A percentile compares a stretch with the other conserved stretches of the same genome.
Conservation (phyloP, 2,113 vertebrate genomes). For the Eurystomus gularis region DNA sequence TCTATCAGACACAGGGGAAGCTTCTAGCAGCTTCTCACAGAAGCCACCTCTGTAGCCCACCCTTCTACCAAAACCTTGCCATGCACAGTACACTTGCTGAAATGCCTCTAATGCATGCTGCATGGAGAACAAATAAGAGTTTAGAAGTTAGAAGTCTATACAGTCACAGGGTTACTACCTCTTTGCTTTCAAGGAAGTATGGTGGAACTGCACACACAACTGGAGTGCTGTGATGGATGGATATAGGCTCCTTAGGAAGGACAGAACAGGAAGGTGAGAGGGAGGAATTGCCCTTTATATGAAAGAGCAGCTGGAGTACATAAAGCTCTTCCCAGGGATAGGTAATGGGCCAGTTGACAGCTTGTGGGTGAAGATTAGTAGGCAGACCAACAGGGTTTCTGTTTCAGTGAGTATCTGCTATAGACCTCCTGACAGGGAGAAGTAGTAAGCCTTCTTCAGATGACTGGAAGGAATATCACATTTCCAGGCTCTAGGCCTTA, state of each 20-base stretch:
- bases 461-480: not conserved
- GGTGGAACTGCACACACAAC: not conserved
- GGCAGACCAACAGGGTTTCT: not conserved
- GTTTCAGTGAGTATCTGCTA: accelerated
- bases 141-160: not conserved
- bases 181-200: not conserved
- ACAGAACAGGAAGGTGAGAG: not conserved
- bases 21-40: not conserved
- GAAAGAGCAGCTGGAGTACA: not conserved
- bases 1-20: not conserved
- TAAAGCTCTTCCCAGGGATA: accelerated
- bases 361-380: not conserved
- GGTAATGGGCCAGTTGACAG: not conserved
- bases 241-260: not conserved
- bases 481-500: not conserved
- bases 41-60: accelerated
- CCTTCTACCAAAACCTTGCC: not conserved
- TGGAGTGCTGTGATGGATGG: not conserved
- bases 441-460: not conserved
- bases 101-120: not conserved
- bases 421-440: not conserved
- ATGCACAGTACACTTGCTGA: not conserved
- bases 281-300: not conserved
- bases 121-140: not conserved
- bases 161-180: not conserved